phyloP scores from a whole-genome alignment of 1,140 invertebrate genomes.

The Anoplolepis gracilipes region DNA sequence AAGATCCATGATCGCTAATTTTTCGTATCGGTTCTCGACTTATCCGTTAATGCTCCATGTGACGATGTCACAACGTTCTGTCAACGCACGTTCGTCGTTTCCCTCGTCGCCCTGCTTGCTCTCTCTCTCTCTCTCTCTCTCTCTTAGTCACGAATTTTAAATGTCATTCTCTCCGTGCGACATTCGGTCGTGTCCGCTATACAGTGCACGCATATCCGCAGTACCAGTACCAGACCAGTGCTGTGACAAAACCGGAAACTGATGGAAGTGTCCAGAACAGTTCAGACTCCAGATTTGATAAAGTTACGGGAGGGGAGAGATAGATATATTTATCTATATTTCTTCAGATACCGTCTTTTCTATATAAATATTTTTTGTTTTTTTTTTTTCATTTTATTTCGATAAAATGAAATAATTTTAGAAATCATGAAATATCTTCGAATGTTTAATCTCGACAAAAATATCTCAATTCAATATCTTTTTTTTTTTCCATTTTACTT shows the following conservation, averaged over 20 bases:
- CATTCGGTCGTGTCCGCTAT: slow-evolving; percentile 58
- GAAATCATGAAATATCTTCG: too few species aligned
- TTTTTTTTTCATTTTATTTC: too few species aligned
- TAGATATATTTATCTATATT: too few species aligned
- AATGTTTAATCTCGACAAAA: too few species aligned
- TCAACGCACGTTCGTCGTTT: background rate
- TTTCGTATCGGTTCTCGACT: background rate
- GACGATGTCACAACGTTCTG: slow-evolving; percentile 41
- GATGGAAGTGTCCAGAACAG: too few species aligned
- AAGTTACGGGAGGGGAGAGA: too few species aligned
- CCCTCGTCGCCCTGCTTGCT: background rate
- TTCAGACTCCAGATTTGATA: too few species aligned
- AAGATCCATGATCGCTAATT: slow-evolving; percentile 85
- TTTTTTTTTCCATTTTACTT: too few species aligned
- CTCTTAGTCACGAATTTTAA: slow-evolving; percentile 70
- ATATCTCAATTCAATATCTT: too few species aligned
- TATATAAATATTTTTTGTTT: too few species aligned
- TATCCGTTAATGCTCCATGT: slow-evolving; percentile 44
- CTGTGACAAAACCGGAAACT: background rate
- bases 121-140: background rate
- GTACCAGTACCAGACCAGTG: slow-evolving; percentile 33
- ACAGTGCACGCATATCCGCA: slow-evolving; percentile 56
- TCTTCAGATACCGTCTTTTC: too few species aligned
- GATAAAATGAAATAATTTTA: too few species aligned
- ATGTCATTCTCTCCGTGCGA: slow-evolving; percentile 74